A percentile compares a stretch with the other conserved stretches of the same genome.
phyloP scores from a whole-genome alignment of 2,888 invertebrate species.

The Laspeyria flexula region DNA sequence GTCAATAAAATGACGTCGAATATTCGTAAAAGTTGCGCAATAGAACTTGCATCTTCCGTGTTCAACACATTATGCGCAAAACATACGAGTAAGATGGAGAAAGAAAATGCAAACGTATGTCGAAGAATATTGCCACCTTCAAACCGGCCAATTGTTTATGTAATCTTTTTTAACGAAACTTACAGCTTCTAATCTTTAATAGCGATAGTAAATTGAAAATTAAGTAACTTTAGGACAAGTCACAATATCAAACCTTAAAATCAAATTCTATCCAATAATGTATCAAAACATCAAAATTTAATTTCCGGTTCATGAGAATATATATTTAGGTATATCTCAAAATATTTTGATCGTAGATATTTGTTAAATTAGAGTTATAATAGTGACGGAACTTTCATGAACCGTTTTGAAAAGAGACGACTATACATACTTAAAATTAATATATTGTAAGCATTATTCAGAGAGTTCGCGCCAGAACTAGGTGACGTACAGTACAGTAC shows the following conservation, averaged over 20 bases:
- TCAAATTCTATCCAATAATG: constrained; percentile 52
- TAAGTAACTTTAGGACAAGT: constrained; percentile 66
- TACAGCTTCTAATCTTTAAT: constrained; percentile 61
- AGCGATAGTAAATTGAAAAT: constrained; percentile 66
- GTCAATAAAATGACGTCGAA: constrained; percentile 15
- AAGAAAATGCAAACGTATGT: constrained; percentile 9
- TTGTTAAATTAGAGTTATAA: constrained; percentile 42
- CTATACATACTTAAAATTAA: constrained; percentile 9
- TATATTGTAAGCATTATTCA: neutral
- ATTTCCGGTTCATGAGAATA: constrained; percentile 38
- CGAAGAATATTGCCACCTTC: constrained; percentile 19
- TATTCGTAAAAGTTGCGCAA: constrained; percentile 23
- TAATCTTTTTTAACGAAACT: constrained; percentile 44
- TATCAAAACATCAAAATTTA: constrained; percentile 63
- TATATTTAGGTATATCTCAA: constrained; percentile 47
- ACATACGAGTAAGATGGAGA: constrained; percentile 14
- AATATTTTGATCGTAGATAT: constrained; percentile 27
- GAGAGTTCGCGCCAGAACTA: constrained; percentile 25
- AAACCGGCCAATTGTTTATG: constrained; percentile 39
- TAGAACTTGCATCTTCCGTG: constrained; percentile 10
- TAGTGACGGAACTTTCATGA: constrained; percentile 39
- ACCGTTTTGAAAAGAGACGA: constrained; percentile 40
- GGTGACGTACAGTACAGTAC: constrained; percentile 5
- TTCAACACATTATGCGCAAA: constrained; percentile 13
- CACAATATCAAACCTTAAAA: constrained; percentile 76